A percentile compares a stretch with the other conserved stretches of the same genome.
phyloP scores from a whole-genome alignment of 2,888 invertebrate species.

The Epistrophe eligans region DNA sequence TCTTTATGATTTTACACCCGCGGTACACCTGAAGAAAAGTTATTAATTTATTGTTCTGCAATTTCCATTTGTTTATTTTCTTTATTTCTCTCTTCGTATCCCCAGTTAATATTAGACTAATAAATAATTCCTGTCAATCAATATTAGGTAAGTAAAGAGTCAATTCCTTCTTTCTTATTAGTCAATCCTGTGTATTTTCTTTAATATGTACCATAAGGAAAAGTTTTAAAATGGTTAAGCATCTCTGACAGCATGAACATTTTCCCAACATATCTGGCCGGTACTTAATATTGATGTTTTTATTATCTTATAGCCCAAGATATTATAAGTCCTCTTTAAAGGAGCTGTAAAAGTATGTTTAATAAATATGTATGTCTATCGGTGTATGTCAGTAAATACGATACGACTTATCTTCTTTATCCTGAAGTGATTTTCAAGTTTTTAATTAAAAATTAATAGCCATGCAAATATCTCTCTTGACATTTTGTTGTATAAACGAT shows the following conservation, averaged over 20 bases:
- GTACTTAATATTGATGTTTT: slow-evolving; percentile 31
- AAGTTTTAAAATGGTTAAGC: not conserved
- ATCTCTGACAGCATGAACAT: slow-evolving; percentile 2
- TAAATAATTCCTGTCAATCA: not conserved
- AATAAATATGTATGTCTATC: not conserved
- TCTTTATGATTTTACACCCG: too few species aligned
- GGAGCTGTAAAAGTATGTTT: not conserved
- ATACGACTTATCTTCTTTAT: slow-evolving; percentile 6
- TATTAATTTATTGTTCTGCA: too few species aligned
- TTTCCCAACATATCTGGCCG: not conserved
- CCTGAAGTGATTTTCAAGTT: slow-evolving; percentile 67
- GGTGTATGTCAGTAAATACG: not conserved
- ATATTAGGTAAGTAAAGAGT: not conserved
- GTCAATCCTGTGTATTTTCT: not conserved
- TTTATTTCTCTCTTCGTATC: not conserved
- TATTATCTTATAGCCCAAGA: slow-evolving; percentile 15
- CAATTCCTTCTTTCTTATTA: not conserved
- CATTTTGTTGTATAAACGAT: slow-evolving; percentile 47
- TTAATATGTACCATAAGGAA: not conserved
- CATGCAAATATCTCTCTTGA: slow-evolving; percentile 58
- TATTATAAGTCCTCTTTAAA: not conserved
- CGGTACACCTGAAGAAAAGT: too few species aligned
- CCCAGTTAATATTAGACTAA: not conserved
- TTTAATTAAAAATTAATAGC: slow-evolving; percentile 75
- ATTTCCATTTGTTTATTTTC: not conserved